Evolutionary conservation across 2,113 vertebrate genomes (phyloP).

Genomic region (Dasypus novemcinctus): DNA sequence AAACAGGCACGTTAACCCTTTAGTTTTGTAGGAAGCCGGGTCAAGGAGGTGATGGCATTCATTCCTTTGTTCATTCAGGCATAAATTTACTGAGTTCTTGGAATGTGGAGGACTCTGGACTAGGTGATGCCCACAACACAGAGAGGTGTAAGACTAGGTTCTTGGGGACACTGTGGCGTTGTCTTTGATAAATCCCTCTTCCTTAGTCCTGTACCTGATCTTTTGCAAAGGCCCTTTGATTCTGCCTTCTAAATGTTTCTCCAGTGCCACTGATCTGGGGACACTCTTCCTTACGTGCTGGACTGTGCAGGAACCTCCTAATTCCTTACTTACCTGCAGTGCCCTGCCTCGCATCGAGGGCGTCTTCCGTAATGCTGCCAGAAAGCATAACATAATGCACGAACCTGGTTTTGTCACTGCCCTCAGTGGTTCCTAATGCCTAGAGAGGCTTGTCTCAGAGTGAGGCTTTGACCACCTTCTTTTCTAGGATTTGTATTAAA

Average conservation of each 20-base stretch:
- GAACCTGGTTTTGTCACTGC: too few species aligned
- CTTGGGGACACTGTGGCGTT: neutral
- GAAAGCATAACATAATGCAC: neutral
- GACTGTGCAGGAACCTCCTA: neutral
- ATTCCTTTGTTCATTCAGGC: neutral
- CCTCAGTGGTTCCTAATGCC: neutral
- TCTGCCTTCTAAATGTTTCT: neutral
- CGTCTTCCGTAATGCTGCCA: accelerated
- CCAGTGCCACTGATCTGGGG: neutral
- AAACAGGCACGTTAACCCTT: neutral
- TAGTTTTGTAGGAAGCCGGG: neutral
- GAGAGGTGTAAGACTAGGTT: neutral
- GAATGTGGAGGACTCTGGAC: neutral
- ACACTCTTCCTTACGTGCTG: neutral
- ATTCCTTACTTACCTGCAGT: accelerated
- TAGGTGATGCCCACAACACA: neutral
- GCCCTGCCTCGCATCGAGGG: neutral
- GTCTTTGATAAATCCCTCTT: neutral
- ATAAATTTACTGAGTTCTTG: neutral
- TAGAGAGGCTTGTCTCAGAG: neutral
- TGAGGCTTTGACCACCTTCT: neutral
- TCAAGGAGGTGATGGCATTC: neutral
- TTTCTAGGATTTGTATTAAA: neutral
- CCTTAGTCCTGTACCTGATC: accelerated
- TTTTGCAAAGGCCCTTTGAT: neutral